A percentile compares a stretch with the other conserved stretches of the same genome.
These are phyloP conservation scores for Drosophila sp. DNA, from an alignment of 1,140 invertebrate species.

Conservation along the genomic window DNA sequence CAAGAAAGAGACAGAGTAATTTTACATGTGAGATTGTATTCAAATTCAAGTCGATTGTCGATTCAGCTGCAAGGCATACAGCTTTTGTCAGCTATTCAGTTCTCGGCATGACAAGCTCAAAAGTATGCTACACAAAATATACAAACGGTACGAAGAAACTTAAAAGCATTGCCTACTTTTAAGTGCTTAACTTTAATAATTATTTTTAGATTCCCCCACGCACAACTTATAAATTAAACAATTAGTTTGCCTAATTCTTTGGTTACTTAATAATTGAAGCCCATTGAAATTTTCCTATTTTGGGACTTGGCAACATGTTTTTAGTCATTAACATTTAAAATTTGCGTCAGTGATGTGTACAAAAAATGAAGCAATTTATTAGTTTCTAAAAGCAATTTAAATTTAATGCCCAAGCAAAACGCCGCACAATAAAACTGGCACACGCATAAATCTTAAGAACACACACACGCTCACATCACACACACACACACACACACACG, in stretches of 20 bases:
- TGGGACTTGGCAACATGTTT: slow-evolving; percentile 22
- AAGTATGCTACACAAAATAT: slow-evolving; percentile 19
- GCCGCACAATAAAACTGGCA: slow-evolving; percentile 68
- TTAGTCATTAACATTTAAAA: slow-evolving; percentile 20
- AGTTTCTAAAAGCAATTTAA: slow-evolving; percentile 64
- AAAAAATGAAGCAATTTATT: slow-evolving; percentile 59
- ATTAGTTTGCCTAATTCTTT: not conserved
- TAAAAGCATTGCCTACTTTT: too few species aligned
- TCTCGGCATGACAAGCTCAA: not conserved
- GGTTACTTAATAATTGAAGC: slow-evolving; percentile 10
- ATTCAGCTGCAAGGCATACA: not conserved
- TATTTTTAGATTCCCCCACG: too few species aligned
- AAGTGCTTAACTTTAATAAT: too few species aligned
- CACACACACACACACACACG: too few species aligned
- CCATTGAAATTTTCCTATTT: slow-evolving; percentile 4
- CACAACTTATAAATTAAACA: too few species aligned
- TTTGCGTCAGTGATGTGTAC: slow-evolving; percentile 38
- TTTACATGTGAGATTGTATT: not conserved
- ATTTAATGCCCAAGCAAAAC: slow-evolving; percentile 40
- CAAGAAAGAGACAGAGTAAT: slow-evolving; percentile 58
- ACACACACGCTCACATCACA: slow-evolving; percentile 15
- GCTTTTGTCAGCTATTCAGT: not conserved
- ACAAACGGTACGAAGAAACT: too few species aligned
- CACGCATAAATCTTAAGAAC: slow-evolving; percentile 74
- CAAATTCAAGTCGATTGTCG: slow-evolving; percentile 18